Base-by-base conservation (phyloP, 1,140 invertebrate species). In the Drosophila parabipectinata region DNA sequence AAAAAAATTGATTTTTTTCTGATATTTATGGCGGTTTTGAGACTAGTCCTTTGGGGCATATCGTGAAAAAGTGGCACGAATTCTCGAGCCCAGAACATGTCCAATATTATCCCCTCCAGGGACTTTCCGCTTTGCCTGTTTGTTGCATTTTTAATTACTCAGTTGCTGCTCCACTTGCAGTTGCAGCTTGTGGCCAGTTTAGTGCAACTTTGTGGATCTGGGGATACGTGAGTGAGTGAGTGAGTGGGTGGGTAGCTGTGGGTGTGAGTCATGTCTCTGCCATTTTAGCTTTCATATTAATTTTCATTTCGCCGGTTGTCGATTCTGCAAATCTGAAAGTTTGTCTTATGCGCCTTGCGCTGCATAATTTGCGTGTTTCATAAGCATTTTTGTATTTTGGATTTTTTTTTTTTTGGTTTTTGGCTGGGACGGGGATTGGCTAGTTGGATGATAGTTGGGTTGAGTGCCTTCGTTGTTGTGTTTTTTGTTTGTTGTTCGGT, bases 361-460 rank as follows among this genome's bases (percentile, higher is more conserved):
- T 85, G 83, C 74, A 85, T 85, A 85, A 87, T 85, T 87, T 85
- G 73, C 69, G 74, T 88, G 71, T 77, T 85, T 77, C 81, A 83
- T 73, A 50, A 48, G 30, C 18, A 48, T 44, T 50, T 72, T 72
- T 48, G 44, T 63, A 45, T 44, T 41, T 54, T 12, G 34, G 34
- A 37, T n/a, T 34, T 52, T 62, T 37, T 34, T 37, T 54, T 30
- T 45, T 47, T 50, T 44, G 18, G 45, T 45, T 28, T 7, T 28
- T 51, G 63, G 45, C 54, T 24, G 69, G 58, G 26, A 28, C 26
- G 26, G 6, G 26, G 26, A 28, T 28, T 51, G 64, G 47, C 54
- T 24, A n/a, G n/a, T n/a, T 56, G 58, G 52, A 30, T 48, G 68
- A 52, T 64, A 68, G 68, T 18, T 44, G 41, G n/a, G 9, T 50